Base-by-base conservation (phyloP, 2,797 vertebrate genomes). In the Silurus aristotelis region DNA sequence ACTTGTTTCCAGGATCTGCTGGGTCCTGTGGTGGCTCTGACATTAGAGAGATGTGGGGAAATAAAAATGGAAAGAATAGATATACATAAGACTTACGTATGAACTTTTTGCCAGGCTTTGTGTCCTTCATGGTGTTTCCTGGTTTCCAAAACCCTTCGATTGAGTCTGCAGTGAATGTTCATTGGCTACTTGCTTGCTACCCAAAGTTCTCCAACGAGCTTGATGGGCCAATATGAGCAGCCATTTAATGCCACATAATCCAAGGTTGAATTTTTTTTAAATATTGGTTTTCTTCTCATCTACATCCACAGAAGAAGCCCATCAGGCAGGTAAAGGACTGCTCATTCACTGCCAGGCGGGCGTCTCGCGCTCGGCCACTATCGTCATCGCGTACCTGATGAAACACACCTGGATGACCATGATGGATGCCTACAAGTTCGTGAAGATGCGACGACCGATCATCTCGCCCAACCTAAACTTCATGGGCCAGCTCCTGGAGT, bases 331-430 rank as follows among this genome's bases (percentile, higher is more conserved):
- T 17, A 96, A 96, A 93, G 96, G 96, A 76, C 97, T 99, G n/a
- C 96, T 99, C 89, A 98, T 99, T 92, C 98, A 99, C 95, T 99
- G 98, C 94, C 98, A 99, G 93, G 98, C 98, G 0, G 98, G 98
- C 0, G 98, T 99, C 88, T 99, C 98, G 1, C 96, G 98, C 52
- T 99, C 98, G 0, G 98, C 98, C 94, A 99, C 98, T 92, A 98
- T 99, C 0, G 97, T 99, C 92, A 99, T 99, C 0, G 98, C 98
- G 0, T 99, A 99, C 94, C 92, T 99, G 93, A 99, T 99, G 98
- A 99, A 99, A 95, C 98, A 99, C 97, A 99, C 97, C 0, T 96
- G 97, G 93, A 99, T 99, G 98, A 99, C 97, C 93, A 99, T 99
- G 98, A 98, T 97, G 0, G 98, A 99, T 58, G 97, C 98, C 87